Evolutionary conservation across 2,888 invertebrate genomes (phyloP).

Genomic region (Plemyria rubiginata): DNA sequence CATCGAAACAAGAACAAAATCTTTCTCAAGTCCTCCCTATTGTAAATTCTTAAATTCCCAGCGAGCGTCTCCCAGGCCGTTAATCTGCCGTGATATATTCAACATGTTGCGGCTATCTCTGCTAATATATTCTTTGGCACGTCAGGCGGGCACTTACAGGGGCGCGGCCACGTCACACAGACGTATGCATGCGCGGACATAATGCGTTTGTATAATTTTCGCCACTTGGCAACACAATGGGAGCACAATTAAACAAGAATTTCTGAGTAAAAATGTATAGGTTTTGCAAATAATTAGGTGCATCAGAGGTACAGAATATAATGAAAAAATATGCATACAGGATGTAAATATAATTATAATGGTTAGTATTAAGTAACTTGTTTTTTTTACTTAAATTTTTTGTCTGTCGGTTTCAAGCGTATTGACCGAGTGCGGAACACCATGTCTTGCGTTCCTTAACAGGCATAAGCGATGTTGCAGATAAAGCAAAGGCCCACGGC

Average conservation of each 20-base stretch:
- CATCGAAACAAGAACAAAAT: background rate
- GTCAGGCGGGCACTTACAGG: constrained; percentile 61
- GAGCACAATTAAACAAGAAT: constrained; percentile 22
- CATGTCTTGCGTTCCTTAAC: too few species aligned
- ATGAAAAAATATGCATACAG: too few species aligned
- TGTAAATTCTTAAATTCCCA: constrained; percentile 16
- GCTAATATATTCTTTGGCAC: constrained; percentile 70
- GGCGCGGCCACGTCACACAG: constrained; percentile 61
- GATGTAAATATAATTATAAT: too few species aligned
- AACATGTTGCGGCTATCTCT: constrained; percentile 44
- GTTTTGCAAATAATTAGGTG: too few species aligned
- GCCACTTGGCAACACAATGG: constrained; percentile 34
- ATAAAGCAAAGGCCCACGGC: too few species aligned
- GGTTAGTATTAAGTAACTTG: too few species aligned
- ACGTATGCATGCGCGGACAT: constrained; percentile 58
- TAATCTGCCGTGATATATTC: constrained; percentile 36
- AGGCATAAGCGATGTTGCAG: too few species aligned
- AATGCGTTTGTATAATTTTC: constrained; percentile 55
- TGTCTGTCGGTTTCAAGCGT: too few species aligned
- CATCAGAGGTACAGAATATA: too few species aligned
- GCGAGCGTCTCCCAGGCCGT: constrained; percentile 14
- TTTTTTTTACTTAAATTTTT: too few species aligned
- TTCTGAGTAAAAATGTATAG: background rate
- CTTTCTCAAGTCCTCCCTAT: constrained; percentile 3
- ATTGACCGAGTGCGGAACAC: too few species aligned